Conservation (phyloP, 2,113 vertebrate species). For the Caracal caracal region DNA sequence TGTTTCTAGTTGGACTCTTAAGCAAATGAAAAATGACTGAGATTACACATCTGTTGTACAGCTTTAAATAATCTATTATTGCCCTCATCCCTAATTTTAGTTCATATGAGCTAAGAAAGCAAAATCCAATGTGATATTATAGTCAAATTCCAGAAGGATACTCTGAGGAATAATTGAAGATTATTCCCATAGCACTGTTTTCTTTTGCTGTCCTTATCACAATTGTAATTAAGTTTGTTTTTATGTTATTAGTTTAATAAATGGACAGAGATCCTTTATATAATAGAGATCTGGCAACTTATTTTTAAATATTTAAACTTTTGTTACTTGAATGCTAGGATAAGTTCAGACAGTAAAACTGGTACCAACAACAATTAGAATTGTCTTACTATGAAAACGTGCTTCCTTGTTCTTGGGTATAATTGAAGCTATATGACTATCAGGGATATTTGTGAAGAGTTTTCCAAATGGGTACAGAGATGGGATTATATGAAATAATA, state of each 20-base stretch:
- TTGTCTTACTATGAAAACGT: background rate
- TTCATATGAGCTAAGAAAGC: background rate
- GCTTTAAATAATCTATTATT: background rate
- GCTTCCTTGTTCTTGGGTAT: background rate
- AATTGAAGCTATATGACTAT: background rate
- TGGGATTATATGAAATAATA: background rate
- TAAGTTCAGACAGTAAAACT: background rate
- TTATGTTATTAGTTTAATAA: background rate
- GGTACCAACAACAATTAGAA: background rate
- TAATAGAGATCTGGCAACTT: background rate
- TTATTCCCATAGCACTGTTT: background rate
- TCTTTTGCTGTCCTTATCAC: background rate
- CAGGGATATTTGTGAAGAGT: background rate
- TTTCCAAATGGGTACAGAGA: background rate
- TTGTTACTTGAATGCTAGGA: background rate
- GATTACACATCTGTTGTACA: background rate
- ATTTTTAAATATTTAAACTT: slow-evolving; percentile 7
- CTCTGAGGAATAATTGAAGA: background rate
- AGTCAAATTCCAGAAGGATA: background rate
- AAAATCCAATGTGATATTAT: background rate
- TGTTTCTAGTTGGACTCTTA: background rate
- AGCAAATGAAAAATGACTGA: background rate
- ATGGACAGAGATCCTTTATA: background rate
- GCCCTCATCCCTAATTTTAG: background rate
- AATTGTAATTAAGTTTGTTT: background rate